These are phyloP conservation scores for Dasyornis broadbenti DNA, from an alignment of 2,113 vertebrate species.

Conservation along the genomic window DNA sequence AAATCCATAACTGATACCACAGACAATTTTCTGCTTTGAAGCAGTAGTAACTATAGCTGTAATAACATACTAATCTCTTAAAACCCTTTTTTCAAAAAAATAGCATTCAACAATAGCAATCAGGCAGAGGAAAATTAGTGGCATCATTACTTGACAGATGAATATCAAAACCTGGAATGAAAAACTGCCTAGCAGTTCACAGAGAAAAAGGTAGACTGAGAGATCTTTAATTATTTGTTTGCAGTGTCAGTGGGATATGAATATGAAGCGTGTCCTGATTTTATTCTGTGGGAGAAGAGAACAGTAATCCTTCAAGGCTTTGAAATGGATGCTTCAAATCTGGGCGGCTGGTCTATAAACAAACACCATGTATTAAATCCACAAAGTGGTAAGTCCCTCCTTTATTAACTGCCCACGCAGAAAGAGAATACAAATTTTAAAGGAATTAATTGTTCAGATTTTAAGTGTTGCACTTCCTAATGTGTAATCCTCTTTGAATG, in stretches of 20 bases:
- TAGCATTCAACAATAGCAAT: not conserved
- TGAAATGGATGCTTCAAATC: slow-evolving; percentile 92
- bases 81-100: not conserved
- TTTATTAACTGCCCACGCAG: not conserved
- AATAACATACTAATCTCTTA: slow-evolving; percentile 31
- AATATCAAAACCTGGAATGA: not conserved
- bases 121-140: not conserved
- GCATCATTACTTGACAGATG: not conserved
- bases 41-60: not conserved
- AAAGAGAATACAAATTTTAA: slow-evolving; percentile 34
- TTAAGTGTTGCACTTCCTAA: slow-evolving; percentile 9
- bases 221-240: slow-evolving; percentile 58
- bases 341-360: slow-evolving; percentile 96
- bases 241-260: slow-evolving; percentile 95
- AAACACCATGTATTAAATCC: slow-evolving; percentile 95
- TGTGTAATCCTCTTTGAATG: slow-evolving; percentile 13
- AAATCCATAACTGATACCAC: not conserved
- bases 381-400: slow-evolving; percentile 85
- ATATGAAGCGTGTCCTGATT: slow-evolving; percentile 90
- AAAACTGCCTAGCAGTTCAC: not conserved
- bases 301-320: slow-evolving; percentile 91
- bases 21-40: not conserved
- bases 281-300: slow-evolving; percentile 94
- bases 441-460: slow-evolving; percentile 43
- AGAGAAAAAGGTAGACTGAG: slow-evolving; percentile 20